A percentile compares a stretch with the other conserved stretches of the same genome.
These are phyloP conservation scores for Oligia latruncula DNA, from an alignment of 2,888 invertebrate genomes.

Conservation along the genomic window DNA sequence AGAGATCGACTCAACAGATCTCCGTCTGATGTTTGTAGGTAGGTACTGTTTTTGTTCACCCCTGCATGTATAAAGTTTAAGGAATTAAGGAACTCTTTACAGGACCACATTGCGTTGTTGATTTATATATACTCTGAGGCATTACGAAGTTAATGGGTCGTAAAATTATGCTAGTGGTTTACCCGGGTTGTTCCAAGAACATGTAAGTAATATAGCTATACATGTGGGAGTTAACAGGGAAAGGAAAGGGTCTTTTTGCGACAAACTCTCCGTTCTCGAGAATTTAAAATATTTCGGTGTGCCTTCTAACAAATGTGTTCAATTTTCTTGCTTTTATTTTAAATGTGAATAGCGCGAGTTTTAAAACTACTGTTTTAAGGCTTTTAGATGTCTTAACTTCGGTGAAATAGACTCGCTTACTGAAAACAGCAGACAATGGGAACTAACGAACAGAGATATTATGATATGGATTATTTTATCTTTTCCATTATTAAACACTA, in stretches of 20 bases:
- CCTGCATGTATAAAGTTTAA: slow-evolving; percentile 43
- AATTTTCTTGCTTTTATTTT: slow-evolving; percentile 43
- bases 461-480: slow-evolving; percentile 3
- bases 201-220: slow-evolving; percentile 57
- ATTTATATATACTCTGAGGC: slow-evolving; percentile 72
- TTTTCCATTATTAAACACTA: neutral
- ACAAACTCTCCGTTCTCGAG: slow-evolving; percentile 24
- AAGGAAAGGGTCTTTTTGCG: slow-evolving; percentile 26
- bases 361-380: slow-evolving; percentile 28
- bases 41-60: slow-evolving; percentile 42
- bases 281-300: slow-evolving; percentile 46
- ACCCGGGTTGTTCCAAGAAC: slow-evolving; percentile 63
- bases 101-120: slow-evolving; percentile 64
- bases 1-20: slow-evolving; percentile 50
- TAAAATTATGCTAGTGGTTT: slow-evolving; percentile 72
- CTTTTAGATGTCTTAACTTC: slow-evolving; percentile 24
- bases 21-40: slow-evolving; percentile 50
- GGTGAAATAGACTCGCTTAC: slow-evolving; percentile 21
- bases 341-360: slow-evolving; percentile 36
- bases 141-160: slow-evolving; percentile 69
- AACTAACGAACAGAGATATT: slow-evolving; percentile 17
- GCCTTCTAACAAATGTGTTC: slow-evolving; percentile 38
- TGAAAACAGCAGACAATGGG: slow-evolving; percentile 24
- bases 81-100: slow-evolving; percentile 51
- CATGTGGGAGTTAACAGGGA: slow-evolving; percentile 38